Evolutionary conservation across 2,888 invertebrate species (phyloP).

Genomic region (Eristalis pertinax): DNA sequence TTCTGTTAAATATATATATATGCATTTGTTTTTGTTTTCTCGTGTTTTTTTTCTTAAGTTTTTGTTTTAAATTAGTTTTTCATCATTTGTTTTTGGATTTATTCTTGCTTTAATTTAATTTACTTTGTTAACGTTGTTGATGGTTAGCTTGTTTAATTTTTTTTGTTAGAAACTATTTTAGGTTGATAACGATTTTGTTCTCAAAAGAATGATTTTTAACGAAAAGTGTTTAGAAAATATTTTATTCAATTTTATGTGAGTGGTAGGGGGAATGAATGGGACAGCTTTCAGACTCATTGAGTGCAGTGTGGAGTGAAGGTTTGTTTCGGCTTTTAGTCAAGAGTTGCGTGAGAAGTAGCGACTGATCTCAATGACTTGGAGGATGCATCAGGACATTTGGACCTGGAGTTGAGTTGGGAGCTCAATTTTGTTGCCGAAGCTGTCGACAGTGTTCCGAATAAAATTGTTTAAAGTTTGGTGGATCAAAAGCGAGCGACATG

Average conservation of each 20-base stretch:
- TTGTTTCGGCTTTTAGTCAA: neutral
- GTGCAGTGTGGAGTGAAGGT: neutral
- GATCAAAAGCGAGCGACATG: too few relatives aligned
- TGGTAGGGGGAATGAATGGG: neutral
- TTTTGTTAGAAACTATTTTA: constrained; percentile 42
- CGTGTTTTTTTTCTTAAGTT: constrained; percentile 24
- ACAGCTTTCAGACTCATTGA: neutral
- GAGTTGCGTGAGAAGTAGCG: too few relatives aligned
- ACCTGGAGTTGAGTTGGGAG: too few relatives aligned
- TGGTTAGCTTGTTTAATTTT: constrained; percentile 28
- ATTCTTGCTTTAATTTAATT: constrained; percentile 2
- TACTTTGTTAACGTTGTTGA: constrained; percentile 38
- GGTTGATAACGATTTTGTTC: constrained; percentile 29
- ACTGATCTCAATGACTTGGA: too few relatives aligned
- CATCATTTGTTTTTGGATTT: neutral
- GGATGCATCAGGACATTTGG: too few relatives aligned
- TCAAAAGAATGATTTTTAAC: constrained; percentile 16
- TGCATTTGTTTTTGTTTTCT: constrained; percentile 13
- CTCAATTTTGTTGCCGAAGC: too few relatives aligned
- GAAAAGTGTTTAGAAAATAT: constrained; percentile 19
- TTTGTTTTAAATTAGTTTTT: constrained; percentile 21
- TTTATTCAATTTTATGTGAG: constrained; percentile 26
- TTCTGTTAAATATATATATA: constrained; percentile 60
- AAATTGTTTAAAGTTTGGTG: too few relatives aligned
- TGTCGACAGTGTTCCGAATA: too few relatives aligned